Conservation (phyloP, 2,888 invertebrate genomes). For the Tipula vernalis region DNA sequence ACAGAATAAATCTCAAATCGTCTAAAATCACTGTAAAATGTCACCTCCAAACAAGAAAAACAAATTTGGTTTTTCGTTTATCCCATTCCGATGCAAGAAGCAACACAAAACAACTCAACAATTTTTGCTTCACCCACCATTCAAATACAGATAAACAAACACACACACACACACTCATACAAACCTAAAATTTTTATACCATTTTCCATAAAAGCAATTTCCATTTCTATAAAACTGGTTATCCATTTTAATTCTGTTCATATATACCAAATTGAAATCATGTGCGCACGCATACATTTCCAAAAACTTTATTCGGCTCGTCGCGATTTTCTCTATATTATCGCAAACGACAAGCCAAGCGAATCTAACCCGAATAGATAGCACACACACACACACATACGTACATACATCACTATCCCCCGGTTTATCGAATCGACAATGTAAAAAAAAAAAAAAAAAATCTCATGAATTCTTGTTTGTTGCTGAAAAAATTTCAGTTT, state of each 20-base stretch:
- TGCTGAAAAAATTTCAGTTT: conserved; percentile 5
- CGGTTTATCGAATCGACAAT: neutral
- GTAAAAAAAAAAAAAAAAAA: neutral
- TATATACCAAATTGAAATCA: neutral
- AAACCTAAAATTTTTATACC: neutral
- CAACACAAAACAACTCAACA: neutral
- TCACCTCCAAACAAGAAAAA: neutral
- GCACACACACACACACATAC: neutral
- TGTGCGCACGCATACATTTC: neutral
- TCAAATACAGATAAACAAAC: neutral
- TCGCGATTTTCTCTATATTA: neutral
- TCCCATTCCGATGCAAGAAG: neutral
- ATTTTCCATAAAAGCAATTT: neutral
- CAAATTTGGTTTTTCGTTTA: neutral
- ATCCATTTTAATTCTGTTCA: neutral
- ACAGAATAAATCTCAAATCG: neutral
- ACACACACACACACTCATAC: neutral
- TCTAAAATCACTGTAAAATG: neutral
- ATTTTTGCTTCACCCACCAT: neutral
- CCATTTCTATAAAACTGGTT: neutral
- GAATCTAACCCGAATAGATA: neutral
- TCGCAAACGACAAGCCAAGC: neutral
- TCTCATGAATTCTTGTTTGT: neutral
- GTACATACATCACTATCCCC: neutral
- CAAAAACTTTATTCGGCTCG: neutral